A percentile compares a stretch with the other conserved stretches of the same genome.
phyloP scores from a whole-genome alignment of 2,888 invertebrate genomes.

The Polietes domitor region DNA sequence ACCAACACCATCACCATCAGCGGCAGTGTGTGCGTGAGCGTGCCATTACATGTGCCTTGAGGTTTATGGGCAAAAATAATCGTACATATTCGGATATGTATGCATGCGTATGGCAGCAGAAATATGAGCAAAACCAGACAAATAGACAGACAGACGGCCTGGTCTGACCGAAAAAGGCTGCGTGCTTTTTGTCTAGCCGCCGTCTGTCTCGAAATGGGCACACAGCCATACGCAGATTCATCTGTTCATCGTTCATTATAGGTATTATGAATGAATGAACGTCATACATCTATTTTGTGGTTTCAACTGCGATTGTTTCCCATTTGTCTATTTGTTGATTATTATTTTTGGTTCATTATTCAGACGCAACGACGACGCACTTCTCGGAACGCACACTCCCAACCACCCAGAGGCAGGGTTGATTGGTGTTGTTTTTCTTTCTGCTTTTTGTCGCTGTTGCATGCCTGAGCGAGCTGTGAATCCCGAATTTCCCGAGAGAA shows the following conservation, averaged over 20 bases:
- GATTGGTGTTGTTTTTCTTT: slow-evolving; percentile 3
- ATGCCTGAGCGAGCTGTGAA: slow-evolving; percentile 15
- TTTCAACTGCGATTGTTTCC: slow-evolving; percentile 64
- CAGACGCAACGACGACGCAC: slow-evolving; percentile 35
- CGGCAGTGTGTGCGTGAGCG: slow-evolving; percentile 63
- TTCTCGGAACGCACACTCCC: slow-evolving; percentile 18
- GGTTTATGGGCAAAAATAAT: slow-evolving; percentile 60
- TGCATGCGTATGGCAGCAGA: slow-evolving; percentile 13
- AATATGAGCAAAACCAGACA: slow-evolving; percentile 15
- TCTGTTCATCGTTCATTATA: neutral
- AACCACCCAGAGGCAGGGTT: slow-evolving; percentile 30
- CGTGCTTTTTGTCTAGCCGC: slow-evolving; percentile 56
- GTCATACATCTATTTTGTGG: slow-evolving; percentile 48
- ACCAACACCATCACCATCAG: neutral
- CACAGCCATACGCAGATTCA: slow-evolving; percentile 28
- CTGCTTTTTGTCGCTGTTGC: neutral
- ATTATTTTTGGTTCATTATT: slow-evolving; percentile 62
- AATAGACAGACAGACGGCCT: slow-evolving; percentile 25
- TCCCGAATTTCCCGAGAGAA: slow-evolving; percentile 57
- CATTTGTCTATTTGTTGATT: slow-evolving; percentile 66
- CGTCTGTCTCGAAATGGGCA: slow-evolving; percentile 37
- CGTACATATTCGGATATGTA: too few relatives aligned
- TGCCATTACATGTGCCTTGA: slow-evolving; percentile 68
- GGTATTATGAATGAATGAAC: slow-evolving; percentile 19
- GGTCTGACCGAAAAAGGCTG: slow-evolving; percentile 52